A percentile compares a stretch with the other conserved stretches of the same genome.
Conservation (phyloP, 2,113 vertebrate genomes). For the Poeciliopsis occidentalis region DNA sequence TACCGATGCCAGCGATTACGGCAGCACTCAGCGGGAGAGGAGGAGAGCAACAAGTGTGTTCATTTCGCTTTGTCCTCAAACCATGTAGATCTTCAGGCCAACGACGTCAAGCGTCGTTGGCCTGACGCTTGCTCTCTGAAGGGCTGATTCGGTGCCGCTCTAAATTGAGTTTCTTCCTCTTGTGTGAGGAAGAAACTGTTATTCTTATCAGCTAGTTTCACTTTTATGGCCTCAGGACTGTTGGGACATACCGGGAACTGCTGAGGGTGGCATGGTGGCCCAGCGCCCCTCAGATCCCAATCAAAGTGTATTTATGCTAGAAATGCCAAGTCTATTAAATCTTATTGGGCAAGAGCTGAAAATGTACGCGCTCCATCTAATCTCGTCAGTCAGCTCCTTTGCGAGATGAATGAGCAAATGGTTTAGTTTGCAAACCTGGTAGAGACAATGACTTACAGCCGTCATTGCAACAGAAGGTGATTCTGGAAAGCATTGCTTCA, state of each 20-base stretch:
- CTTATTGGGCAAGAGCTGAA: too few relatives aligned
- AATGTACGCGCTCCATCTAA: too few relatives aligned
- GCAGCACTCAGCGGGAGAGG: conserved; percentile 9
- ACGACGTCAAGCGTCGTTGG: too few relatives aligned
- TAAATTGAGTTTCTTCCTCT: neutral
- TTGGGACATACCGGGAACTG: conserved; percentile 47
- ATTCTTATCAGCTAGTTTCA: conserved; percentile 16
- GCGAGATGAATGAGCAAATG: too few relatives aligned
- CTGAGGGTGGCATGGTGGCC: conserved; percentile 1
- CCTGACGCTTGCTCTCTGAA: conserved; percentile 49
- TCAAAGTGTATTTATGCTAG: too few relatives aligned
- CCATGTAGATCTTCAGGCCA: too few relatives aligned
- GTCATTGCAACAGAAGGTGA: too few relatives aligned
- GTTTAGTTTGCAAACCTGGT: too few relatives aligned
- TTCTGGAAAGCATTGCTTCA: too few relatives aligned
- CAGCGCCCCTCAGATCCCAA: neutral
- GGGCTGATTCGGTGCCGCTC: conserved; percentile 10
- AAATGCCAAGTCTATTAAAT: too few relatives aligned
- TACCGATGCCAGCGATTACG: conserved; percentile 49
- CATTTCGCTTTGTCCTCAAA: neutral
- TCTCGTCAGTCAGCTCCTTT: too few relatives aligned
- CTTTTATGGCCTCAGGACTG: conserved; percentile 21
- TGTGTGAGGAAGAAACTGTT: neutral
- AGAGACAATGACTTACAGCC: too few relatives aligned
- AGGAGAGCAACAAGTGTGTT: conserved; percentile 11